These are phyloP conservation scores for Anguilla japonica DNA, from an alignment of 2,113 vertebrate species.

Conservation along the genomic window DNA sequence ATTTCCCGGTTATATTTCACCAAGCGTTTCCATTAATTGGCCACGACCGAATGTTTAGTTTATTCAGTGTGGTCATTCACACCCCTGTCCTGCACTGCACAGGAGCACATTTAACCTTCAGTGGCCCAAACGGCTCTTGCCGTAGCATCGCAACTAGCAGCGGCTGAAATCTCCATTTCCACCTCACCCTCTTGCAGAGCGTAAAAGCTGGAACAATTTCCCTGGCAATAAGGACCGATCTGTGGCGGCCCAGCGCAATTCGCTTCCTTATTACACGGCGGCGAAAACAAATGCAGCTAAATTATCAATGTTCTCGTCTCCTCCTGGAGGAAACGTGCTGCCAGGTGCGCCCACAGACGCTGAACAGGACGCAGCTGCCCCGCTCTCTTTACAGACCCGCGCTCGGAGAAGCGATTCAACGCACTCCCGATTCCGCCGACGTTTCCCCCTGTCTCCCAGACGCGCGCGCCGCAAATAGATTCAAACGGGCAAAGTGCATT, in stretches of 20 bases:
- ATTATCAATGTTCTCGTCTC: not conserved
- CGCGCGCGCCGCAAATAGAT: not conserved
- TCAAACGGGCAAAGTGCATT: not conserved
- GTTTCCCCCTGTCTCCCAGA: not conserved
- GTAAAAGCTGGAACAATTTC: not conserved
- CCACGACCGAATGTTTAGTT: no score
- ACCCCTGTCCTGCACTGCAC: not conserved
- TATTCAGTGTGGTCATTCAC: not conserved
- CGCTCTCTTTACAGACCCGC: conserved; percentile 44
- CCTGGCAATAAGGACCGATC: not conserved
- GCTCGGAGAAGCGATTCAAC: conserved; percentile 50
- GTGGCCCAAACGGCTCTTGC: not conserved
- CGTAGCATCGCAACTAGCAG: not conserved
- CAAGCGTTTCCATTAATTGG: no score
- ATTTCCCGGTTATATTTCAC: no score
- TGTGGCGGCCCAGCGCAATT: not conserved
- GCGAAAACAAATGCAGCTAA: not conserved
- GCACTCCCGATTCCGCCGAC: not conserved
- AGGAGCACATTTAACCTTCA: not conserved
- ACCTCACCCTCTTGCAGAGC: not conserved
- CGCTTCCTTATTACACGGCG: not conserved
- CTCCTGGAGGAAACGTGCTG: conserved; percentile 50
- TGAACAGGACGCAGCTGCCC: conserved; percentile 82
- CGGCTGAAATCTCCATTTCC: not conserved
- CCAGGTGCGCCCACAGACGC: conserved; percentile 41